Evolutionary conservation across 1,140 invertebrate species (phyloP).

Genomic region (Brachionus paranguensis): DNA sequence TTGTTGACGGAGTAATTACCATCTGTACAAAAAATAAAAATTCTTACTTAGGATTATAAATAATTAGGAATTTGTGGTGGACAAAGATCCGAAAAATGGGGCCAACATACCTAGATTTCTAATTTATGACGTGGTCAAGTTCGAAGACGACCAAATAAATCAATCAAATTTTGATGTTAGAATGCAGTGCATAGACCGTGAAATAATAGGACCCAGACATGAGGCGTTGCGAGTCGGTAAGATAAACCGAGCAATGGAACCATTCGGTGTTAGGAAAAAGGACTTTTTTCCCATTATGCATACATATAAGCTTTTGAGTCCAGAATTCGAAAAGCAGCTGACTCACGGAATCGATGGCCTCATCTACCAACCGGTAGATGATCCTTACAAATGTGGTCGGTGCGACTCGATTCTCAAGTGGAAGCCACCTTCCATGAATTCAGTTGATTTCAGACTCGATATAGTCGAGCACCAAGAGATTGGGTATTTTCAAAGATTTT

Average conservation of each 20-base stretch:
- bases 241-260: slow-evolving; percentile 71
- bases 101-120: slow-evolving; percentile 74
- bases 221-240: slow-evolving; percentile 68
- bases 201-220: slow-evolving; percentile 66
- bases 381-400: slow-evolving; percentile 73
- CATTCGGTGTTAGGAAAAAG: slow-evolving; percentile 70
- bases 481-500: neutral
- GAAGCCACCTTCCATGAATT: slow-evolving; percentile 88
- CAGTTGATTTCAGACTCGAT: slow-evolving; percentile 86
- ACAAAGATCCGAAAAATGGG: slow-evolving; percentile 65
- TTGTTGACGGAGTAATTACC: slow-evolving; percentile 78
- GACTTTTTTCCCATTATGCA: slow-evolving; percentile 77
- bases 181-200: slow-evolving; percentile 66
- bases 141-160: slow-evolving; percentile 71
- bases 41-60: slow-evolving; percentile 43
- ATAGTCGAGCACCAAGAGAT: slow-evolving; percentile 63
- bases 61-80: slow-evolving; percentile 82
- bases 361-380: slow-evolving; percentile 86
- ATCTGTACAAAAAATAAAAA: neutral
- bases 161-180: slow-evolving; percentile 71
- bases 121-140: slow-evolving; percentile 87
- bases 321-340: slow-evolving; percentile 76
- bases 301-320: slow-evolving; percentile 67
- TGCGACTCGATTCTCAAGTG: slow-evolving; percentile 86
- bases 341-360: slow-evolving; percentile 93